Base-by-base conservation (phyloP, 2,888 invertebrate species). In the Tetheella fluctuosa region DNA sequence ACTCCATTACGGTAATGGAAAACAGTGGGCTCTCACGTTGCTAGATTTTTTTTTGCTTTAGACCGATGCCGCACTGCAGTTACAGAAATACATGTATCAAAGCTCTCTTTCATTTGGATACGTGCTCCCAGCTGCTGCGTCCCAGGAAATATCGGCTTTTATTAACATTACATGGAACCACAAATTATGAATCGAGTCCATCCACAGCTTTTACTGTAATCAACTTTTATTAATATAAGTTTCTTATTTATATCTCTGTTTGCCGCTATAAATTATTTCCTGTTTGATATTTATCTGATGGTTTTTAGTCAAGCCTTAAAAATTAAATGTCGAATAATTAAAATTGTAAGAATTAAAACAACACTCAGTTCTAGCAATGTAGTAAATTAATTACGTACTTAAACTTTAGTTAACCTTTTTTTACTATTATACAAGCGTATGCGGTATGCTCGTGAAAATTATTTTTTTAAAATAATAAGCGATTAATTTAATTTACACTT, bases 1-100 rank as follows among this genome's bases (percentile, higher is more conserved):
- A 87, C 85, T 86, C 87, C 89, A 90, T 90, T 90, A 90, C 76
- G 74, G 77, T 90, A 90, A 90, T 90, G 89, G 89, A 89, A 89
- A 89, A 90, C 87, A 90, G 85, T 88, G 86, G 81, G 81, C 83
- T 83, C 83, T 84, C 81, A 70, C 80, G 85, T 81, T 77, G 83
- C 78, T 82, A 77, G 79, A 82, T 84, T 86, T 73, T 73, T 74
- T 83, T 84, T 83, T 80, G 76, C 79, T 81, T 80, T 80, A 75
- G 80, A 76, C 82, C 84, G 77, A 83, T 84, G 86, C 88, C 89
- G 89, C 90, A 90, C 73, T 89, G 90, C 90, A 89, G 89, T 86
- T 88, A 85, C 84, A 88, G 85, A 81, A 83, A 86, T 87, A 85
- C 85, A 86, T 89, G 85, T 88, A 88, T 88, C 88, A 89, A 89